These are phyloP conservation scores for Argya squamiceps DNA, from an alignment of 2,797 vertebrate species.

Conservation along the genomic window DNA sequence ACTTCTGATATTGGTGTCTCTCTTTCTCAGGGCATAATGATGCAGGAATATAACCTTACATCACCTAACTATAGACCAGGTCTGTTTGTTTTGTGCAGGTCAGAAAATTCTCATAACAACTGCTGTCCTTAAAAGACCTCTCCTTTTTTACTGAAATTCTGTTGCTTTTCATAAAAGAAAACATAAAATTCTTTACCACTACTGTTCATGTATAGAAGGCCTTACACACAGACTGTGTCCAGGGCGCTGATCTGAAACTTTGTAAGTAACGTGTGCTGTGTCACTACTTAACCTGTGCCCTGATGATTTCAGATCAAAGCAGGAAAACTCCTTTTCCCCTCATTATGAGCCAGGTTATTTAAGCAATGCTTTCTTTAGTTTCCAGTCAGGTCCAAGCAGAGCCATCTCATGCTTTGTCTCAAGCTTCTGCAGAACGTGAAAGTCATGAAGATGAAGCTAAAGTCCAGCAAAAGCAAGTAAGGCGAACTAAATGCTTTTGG, in stretches of 20 bases:
- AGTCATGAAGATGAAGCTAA: not conserved
- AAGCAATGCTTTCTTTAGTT: not conserved
- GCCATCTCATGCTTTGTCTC: not conserved
- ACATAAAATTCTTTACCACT: not conserved
- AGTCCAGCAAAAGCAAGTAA: conserved; percentile 59
- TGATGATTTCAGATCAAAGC: not conserved
- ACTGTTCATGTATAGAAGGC: not conserved
- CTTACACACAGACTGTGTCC: not conserved
- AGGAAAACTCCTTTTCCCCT: not conserved
- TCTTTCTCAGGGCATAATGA: not conserved
- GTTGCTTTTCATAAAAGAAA: not conserved
- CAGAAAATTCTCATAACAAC: not conserved
- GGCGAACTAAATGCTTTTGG: not conserved
- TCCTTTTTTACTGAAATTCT: not conserved
- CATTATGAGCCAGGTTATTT: not conserved
- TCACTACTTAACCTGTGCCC: not conserved
- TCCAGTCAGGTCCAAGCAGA: conserved; percentile 42
- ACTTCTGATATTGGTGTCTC: not conserved
- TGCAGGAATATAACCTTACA: not conserved
- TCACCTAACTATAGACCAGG: not conserved
- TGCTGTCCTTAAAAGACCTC: not conserved
- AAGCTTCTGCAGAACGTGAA: conserved; percentile 19
- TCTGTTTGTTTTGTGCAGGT: not conserved
- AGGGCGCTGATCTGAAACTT: not conserved
- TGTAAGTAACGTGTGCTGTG: not conserved